phyloP scores from a whole-genome alignment of 2,888 invertebrate genomes.

The Petrolisthes cinctipes region DNA sequence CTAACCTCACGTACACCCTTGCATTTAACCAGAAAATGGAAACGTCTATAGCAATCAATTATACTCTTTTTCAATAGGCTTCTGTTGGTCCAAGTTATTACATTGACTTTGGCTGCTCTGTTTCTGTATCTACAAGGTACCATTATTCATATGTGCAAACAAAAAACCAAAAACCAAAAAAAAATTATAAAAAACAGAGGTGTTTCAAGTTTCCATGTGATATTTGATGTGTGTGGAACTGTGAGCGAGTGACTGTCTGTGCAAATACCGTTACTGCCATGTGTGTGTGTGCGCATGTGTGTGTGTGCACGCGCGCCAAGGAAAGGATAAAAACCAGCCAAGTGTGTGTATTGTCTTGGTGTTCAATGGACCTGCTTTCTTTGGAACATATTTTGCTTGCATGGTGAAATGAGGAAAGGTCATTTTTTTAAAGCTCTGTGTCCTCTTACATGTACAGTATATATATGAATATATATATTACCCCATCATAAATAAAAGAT shows the following conservation, averaged over 20 bases:
- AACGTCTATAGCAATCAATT: slow-evolving; percentile 17
- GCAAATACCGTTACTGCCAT: slow-evolving; percentile 56
- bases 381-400: slow-evolving; percentile 50
- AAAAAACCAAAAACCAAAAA: slow-evolving; percentile 19
- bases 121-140: slow-evolving; percentile 1
- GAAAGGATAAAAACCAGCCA: slow-evolving; percentile 23
- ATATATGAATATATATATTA: slow-evolving; percentile 15
- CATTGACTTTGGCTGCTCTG: slow-evolving; percentile 38
- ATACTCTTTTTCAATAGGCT: slow-evolving; percentile 44
- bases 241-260: slow-evolving; percentile 55
- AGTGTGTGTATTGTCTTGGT: slow-evolving; percentile 58
- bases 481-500: slow-evolving; percentile 9
- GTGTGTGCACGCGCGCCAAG: slow-evolving; percentile 44
- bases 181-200: slow-evolving; percentile 43
- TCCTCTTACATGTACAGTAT: slow-evolving; percentile 19
- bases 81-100: slow-evolving; percentile 53
- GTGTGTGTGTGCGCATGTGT: slow-evolving; percentile 54
- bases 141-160: slow-evolving; percentile 17
- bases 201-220: slow-evolving; percentile 63
- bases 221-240: slow-evolving; percentile 53
- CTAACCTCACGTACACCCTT: slow-evolving; percentile 11
- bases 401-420: slow-evolving; percentile 49
- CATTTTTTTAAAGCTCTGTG: slow-evolving; percentile 15
- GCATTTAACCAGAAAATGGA: slow-evolving; percentile 11
- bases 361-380: slow-evolving; percentile 57